Conservation (phyloP, 2,797 vertebrate genomes). For the Eospalax fontanierii region DNA sequence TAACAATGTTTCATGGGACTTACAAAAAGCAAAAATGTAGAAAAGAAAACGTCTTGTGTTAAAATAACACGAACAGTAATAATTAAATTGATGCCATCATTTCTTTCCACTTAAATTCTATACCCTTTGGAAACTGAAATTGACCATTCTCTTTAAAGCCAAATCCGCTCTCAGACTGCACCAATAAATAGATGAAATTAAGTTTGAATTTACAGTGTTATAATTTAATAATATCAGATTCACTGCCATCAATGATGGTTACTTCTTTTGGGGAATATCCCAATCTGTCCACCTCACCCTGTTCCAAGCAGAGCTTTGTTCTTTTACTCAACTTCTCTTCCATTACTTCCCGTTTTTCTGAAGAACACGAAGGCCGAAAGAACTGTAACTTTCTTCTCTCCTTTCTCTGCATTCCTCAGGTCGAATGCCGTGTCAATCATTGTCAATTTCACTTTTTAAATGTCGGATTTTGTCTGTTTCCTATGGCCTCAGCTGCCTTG, state of each 20-base stretch:
- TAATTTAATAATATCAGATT: neutral
- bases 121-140: slow-evolving; percentile 37
- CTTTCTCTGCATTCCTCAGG: neutral
- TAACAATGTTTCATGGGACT: neutral
- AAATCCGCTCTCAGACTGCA: neutral
- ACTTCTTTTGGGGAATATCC: neutral
- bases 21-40: neutral
- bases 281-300: neutral
- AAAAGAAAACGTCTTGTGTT: neutral
- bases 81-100: neutral
- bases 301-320: neutral
- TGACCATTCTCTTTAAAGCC: slow-evolving; percentile 28
- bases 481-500: neutral
- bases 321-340: neutral
- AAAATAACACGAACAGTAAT: neutral
- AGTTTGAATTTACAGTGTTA: neutral
- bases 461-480: neutral
- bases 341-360: neutral
- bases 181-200: slow-evolving; percentile 2
- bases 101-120: neutral
- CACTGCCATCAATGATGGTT: neutral
- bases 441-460: slow-evolving; percentile 17
- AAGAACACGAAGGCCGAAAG: neutral
- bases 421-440: neutral
- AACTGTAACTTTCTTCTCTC: neutral